These are phyloP conservation scores for Tenthredo scrophulariae DNA, from an alignment of 2,888 invertebrate genomes.

Conservation along the genomic window DNA sequence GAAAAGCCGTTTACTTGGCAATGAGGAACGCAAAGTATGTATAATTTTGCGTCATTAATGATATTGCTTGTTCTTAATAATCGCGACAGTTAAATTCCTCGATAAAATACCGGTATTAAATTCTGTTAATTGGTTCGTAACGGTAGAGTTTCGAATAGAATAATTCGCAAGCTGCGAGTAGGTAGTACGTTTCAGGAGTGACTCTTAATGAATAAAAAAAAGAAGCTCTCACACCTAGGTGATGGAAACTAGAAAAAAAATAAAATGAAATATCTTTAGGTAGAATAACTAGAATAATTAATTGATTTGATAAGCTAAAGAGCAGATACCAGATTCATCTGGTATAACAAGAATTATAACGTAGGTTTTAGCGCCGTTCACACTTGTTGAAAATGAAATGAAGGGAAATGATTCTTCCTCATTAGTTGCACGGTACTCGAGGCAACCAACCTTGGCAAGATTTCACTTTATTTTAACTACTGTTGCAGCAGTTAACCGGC, in stretches of 20 bases:
- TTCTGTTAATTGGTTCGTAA: neutral
- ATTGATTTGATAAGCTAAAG: neutral
- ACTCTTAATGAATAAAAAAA: too few relatives aligned
- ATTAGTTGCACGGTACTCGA: slow-evolving; percentile 34
- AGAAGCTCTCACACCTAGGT: neutral
- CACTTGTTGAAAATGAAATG: slow-evolving; percentile 44
- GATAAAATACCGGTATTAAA: neutral
- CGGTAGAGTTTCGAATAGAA: too few relatives aligned
- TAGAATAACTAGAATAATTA: neutral
- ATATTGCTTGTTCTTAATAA: neutral
- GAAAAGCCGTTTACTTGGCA: neutral
- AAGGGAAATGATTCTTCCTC: slow-evolving; percentile 50
- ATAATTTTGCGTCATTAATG: neutral
- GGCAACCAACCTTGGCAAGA: slow-evolving; percentile 30
- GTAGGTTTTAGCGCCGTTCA: slow-evolving; percentile 41
- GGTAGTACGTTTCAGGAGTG: too few relatives aligned
- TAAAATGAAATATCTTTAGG: neutral
- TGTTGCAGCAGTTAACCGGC: slow-evolving; percentile 5
- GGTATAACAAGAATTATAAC: slow-evolving; percentile 25
- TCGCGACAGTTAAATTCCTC: neutral
- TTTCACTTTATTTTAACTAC: slow-evolving; percentile 40
- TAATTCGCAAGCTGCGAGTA: too few relatives aligned
- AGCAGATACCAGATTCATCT: slow-evolving; percentile 32
- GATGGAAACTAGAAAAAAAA: neutral
- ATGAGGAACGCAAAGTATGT: neutral